These are phyloP conservation scores for Zygothrica quintamaculata DNA, from an alignment of 2,888 invertebrate genomes.

Conservation along the genomic window DNA sequence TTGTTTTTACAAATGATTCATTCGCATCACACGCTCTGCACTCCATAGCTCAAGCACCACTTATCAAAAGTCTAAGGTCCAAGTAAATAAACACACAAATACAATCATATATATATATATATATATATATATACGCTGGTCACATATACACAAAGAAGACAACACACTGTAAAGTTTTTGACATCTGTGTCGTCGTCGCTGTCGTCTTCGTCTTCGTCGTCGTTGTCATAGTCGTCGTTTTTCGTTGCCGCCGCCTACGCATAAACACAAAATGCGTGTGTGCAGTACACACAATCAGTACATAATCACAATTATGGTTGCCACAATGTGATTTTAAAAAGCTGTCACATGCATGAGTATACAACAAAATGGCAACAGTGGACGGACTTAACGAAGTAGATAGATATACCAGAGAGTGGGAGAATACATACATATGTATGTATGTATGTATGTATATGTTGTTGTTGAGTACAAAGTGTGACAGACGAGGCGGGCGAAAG, in stretches of 20 bases:
- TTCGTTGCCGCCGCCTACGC: constrained; percentile 48
- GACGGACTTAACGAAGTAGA: background rate
- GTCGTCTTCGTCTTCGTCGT: constrained; percentile 49
- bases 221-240: no score
- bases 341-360: constrained; percentile 5
- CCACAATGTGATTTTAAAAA: constrained; percentile 36
- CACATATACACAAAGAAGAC: constrained; percentile 9
- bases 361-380: constrained; percentile 33
- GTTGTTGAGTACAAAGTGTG: constrained; percentile 18
- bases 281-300: constrained; percentile 16
- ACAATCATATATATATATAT: constrained; percentile 10
- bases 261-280: constrained; percentile 31
- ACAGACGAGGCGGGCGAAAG: background rate
- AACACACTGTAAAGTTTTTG: background rate
- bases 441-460: no score
- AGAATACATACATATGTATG: background rate
- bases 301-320: constrained; percentile 47
- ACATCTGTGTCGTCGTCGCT: constrained; percentile 8
- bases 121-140: background rate
- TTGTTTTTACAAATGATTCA: constrained; percentile 61
- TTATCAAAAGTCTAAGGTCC: constrained; percentile 60
- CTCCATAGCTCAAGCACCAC: constrained; percentile 24
- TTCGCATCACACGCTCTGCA: constrained; percentile 43
- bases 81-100: constrained; percentile 49
- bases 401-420: constrained; percentile 7